A percentile compares a stretch with the other conserved stretches of the same genome.
phyloP scores from a whole-genome alignment of 35 echinoderm and acorn worm species.

The Stichopus chloronotus region DNA sequence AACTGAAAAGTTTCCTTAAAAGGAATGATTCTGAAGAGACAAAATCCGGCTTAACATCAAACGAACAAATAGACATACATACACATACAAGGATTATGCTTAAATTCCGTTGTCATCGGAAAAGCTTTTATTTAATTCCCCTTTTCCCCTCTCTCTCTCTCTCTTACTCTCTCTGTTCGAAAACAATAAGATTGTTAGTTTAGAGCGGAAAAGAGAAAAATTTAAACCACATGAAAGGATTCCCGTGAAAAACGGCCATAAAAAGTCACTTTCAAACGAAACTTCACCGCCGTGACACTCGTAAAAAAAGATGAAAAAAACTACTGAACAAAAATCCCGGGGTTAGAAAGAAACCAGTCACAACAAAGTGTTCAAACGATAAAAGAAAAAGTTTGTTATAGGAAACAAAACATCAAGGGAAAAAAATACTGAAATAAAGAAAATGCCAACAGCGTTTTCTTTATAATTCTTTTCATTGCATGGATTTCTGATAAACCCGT shows the following conservation, averaged over 20 bases:
- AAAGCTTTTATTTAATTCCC: slow-evolving; percentile 8
- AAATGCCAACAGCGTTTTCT: slow-evolving; percentile 38
- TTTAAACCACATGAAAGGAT: slow-evolving; percentile 36
- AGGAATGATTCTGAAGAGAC: neutral
- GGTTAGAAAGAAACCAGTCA: neutral
- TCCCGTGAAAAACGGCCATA: neutral
- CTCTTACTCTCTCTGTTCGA: neutral
- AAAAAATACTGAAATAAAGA: neutral
- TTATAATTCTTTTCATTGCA: neutral
- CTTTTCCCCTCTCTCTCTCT: neutral
- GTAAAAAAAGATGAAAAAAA: slow-evolving; percentile 9
- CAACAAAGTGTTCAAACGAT: neutral
- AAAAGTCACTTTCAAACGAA: slow-evolving; percentile 32
- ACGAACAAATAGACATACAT: neutral
- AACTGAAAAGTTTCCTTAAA: neutral
- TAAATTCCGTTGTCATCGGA: slow-evolving; percentile 11
- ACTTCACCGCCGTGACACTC: slow-evolving; percentile 11
- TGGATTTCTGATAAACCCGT: neutral
- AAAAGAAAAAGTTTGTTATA: neutral
- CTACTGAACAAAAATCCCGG: neutral
- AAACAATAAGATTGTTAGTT: slow-evolving; percentile 45
- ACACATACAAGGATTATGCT: neutral
- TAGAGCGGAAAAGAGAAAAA: slow-evolving; percentile 17
- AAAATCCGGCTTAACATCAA: slow-evolving; percentile 29
- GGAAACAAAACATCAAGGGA: neutral